Base-by-base conservation (phyloP, 2,113 vertebrate genomes). In the Poeciliopsis turrubarensis region DNA sequence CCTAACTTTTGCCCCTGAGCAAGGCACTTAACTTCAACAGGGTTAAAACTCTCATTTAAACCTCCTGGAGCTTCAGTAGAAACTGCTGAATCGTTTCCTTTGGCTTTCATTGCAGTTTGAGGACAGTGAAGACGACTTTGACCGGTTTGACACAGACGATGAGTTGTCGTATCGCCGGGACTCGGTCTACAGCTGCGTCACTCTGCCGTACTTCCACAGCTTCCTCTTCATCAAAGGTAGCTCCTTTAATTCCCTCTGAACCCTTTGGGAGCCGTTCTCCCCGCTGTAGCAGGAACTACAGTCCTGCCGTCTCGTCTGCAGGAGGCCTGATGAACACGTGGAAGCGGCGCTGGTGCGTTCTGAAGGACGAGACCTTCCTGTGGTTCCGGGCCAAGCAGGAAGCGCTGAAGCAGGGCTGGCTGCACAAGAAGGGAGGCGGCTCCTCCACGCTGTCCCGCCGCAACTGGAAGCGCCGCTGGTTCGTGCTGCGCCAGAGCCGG, bases 341-440 rank as follows among this genome's bases (percentile, higher is more conserved):
- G 98, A 98, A 97, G 87, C 95, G 96, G 31, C 96, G 97, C 82
- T 99, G 98, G 98, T 99, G 98, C 17, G 98, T 99, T 47, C 93
- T 99, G 71, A 99, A 99, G 90, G 98, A 99, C 51, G 98, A 99
- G 90, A 98, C 97, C 25, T 98, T 99, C 94, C 90, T 99, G 88
- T 99, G 98, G 98, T 99, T 99, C 90, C 95, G 98, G 69, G 96
- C 97, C 78, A 98, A 98, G 86, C 98, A 99, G 93, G 98, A 99
- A 84, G 98, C 98, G 4, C 95, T 99, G 86, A 99, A 99, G 90
- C 97, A 98, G 86, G 98, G 98, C 60, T 99, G 98, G 98, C 95
- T 99, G 32, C 94, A 96, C 91, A 99, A 99, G 85, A 99, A 99
- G 74, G 97, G 98, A 0, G 98, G 98, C 0, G 97, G 97, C 75